Percentiles rank a stretch among this genome's conserved stretches.
These are phyloP conservation scores for Lithophane socia DNA, from an alignment of 2,888 invertebrate genomes.

Conservation along the genomic window DNA sequence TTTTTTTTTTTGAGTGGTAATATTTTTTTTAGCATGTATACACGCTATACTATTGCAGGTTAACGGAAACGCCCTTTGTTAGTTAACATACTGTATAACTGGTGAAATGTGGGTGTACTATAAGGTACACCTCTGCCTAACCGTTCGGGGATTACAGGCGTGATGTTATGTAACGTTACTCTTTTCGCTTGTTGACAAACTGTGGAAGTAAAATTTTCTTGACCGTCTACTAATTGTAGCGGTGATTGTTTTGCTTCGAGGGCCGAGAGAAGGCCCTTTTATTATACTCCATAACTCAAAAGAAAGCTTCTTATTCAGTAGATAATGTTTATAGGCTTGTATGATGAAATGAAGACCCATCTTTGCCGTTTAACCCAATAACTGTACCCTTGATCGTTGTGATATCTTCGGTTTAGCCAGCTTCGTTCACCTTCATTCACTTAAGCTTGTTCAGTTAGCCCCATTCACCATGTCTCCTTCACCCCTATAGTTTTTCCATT, in stretches of 20 bases:
- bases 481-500: slow-evolving; percentile 69
- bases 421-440: background rate
- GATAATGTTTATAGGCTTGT: background rate
- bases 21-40: too few relatives aligned
- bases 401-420: background rate
- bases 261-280: background rate
- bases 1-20: too few relatives aligned
- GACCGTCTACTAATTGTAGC: background rate
- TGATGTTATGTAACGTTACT: too few relatives aligned
- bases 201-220: background rate
- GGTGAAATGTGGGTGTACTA: too few relatives aligned
- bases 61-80: too few relatives aligned
- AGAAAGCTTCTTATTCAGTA: background rate
- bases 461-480: slow-evolving; percentile 25
- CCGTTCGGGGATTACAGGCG: too few relatives aligned
- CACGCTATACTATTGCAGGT: too few relatives aligned
- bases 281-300: background rate
- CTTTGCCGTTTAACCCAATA: background rate
- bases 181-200: background rate
- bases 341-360: background rate
- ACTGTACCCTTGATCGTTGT: background rate
- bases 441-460: background rate
- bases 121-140: too few relatives aligned
- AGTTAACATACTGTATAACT: too few relatives aligned
- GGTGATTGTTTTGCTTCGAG: background rate